Evolutionary conservation across 2,797 vertebrate genomes (phyloP).

Genomic region (Paguma larvata): DNA sequence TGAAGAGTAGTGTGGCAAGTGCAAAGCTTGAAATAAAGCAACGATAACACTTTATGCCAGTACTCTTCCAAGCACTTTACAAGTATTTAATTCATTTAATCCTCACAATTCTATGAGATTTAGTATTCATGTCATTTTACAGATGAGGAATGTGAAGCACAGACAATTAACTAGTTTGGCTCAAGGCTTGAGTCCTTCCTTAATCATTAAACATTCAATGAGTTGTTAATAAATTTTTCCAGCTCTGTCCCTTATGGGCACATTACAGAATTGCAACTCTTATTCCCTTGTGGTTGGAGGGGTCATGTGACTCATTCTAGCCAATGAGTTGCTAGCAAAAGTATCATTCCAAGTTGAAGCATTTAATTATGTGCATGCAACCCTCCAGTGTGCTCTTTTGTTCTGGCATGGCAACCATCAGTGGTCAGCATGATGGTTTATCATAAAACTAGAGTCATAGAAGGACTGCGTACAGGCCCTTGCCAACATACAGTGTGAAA

Average conservation of each 20-base stretch:
- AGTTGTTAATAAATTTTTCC: neutral
- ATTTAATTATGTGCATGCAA: neutral
- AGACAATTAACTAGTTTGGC: neutral
- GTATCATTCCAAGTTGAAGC: neutral
- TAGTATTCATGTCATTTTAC: neutral
- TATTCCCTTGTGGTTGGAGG: neutral
- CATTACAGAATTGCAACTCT: neutral
- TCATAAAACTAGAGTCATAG: neutral
- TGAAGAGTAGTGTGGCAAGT: neutral
- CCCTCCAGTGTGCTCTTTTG: neutral
- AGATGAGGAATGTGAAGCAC: neutral
- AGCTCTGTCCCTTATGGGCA: neutral
- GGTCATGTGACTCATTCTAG: neutral
- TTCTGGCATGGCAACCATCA: neutral
- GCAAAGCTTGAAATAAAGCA: neutral
- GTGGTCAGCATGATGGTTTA: neutral
- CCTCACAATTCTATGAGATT: neutral
- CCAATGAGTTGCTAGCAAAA: slow-evolving; percentile 15
- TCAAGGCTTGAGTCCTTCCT: neutral
- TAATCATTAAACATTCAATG: neutral
- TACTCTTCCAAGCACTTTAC: neutral
- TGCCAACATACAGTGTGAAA: neutral
- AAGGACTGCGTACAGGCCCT: neutral
- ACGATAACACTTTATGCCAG: neutral
- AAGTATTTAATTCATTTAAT: neutral